These are phyloP conservation scores for Trissolcus brochymenae DNA, from an alignment of 2,888 invertebrate genomes.

Conservation along the genomic window DNA sequence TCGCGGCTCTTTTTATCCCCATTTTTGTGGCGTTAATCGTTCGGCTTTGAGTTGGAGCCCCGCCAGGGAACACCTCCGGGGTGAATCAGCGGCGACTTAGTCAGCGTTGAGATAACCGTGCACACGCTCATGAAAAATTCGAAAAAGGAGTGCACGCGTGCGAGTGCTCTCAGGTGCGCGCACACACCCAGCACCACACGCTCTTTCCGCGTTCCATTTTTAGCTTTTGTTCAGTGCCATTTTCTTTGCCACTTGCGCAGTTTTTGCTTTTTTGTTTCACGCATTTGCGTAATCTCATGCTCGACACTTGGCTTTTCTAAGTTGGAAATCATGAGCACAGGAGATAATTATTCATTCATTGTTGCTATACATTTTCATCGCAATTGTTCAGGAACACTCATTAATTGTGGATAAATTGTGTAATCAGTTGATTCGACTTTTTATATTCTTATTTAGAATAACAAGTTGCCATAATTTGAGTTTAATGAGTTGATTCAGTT, in stretches of 20 bases:
- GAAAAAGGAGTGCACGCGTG: conserved; percentile 22
- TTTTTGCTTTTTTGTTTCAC: conserved; percentile 9
- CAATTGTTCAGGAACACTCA: too few relatives aligned
- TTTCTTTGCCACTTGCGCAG: conserved; percentile 11
- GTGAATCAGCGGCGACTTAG: conserved; percentile 42
- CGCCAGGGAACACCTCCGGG: conserved; percentile 24
- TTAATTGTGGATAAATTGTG: too few relatives aligned
- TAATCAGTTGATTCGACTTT: too few relatives aligned
- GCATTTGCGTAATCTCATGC: conserved; percentile 1
- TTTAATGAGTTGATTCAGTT: too few relatives aligned
- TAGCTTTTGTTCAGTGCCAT: conserved; percentile 23
- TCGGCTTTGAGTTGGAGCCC: neutral
- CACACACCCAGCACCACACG: conserved; percentile 10
- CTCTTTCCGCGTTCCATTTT: conserved; percentile 23
- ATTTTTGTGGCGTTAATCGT: neutral
- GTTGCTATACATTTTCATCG: too few relatives aligned
- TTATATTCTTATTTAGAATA: too few relatives aligned
- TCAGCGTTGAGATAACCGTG: conserved; percentile 31
- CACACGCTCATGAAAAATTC: conserved; percentile 10
- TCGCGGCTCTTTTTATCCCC: conserved; percentile 3
- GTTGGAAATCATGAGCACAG: too few relatives aligned
- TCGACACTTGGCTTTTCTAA: too few relatives aligned
- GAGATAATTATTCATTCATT: too few relatives aligned
- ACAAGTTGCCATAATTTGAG: too few relatives aligned
- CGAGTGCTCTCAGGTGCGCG: conserved; percentile 22